Evolutionary conservation across 2,113 vertebrate species (phyloP).

Genomic region (Morone chrysops): DNA sequence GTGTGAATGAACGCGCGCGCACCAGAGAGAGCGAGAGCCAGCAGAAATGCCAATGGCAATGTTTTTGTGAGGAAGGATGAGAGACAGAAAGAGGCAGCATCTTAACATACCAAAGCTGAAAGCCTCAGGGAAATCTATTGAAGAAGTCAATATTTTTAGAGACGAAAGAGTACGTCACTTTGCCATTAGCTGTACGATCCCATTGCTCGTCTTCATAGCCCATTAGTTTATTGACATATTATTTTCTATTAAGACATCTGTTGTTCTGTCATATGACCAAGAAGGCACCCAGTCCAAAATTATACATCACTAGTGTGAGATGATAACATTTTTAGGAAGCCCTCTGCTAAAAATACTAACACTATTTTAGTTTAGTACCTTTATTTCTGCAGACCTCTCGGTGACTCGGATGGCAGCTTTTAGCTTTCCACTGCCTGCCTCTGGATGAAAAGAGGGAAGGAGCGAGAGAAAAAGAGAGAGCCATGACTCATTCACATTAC

Average conservation of each 20-base stretch:
- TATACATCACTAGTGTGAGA: neutral
- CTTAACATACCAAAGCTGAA: conserved; percentile 5
- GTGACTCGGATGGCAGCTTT: conserved; percentile 57
- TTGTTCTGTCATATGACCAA: neutral
- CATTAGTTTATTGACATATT: neutral
- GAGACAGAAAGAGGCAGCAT: neutral
- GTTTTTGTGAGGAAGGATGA: neutral
- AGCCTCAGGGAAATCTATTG: conserved; percentile 2
- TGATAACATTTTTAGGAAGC: neutral
- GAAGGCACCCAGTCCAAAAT: neutral
- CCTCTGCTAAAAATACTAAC: conserved; percentile 38
- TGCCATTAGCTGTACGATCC: neutral
- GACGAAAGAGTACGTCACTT: neutral
- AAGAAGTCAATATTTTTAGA: conserved; percentile 17
- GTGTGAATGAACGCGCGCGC: neutral
- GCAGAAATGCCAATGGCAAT: conserved; percentile 19
- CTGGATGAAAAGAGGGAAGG: conserved; percentile 58
- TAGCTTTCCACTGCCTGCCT: conserved; percentile 61
- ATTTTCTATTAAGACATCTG: neutral
- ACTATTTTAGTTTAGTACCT: conserved; percentile 26
- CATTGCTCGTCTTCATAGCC: neutral
- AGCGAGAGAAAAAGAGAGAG: conserved; percentile 25
- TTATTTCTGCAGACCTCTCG: conserved; percentile 49
- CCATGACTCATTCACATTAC: conserved; percentile 78
- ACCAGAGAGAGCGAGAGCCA: neutral